Percentiles rank a stretch among this genome's conserved stretches.
Evolutionary conservation across 2,888 invertebrate genomes (phyloP).

Genomic region (Sminthurides aquaticus): DNA sequence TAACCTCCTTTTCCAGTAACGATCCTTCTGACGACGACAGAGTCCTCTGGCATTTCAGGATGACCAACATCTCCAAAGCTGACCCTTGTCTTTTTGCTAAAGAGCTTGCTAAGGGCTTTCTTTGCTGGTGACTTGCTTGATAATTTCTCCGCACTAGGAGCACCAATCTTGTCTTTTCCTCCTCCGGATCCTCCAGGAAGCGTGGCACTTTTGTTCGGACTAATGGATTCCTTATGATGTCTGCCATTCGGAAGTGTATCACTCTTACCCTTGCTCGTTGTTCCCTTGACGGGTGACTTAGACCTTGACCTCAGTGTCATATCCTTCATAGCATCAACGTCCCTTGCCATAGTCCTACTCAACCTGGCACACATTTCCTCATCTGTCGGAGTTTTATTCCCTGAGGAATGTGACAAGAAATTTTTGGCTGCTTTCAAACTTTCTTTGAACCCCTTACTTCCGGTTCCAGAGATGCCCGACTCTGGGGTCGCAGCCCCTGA

Average conservation of each 20-base stretch:
- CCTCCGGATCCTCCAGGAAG: too few species aligned
- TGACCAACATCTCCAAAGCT: not conserved
- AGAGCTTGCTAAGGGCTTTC: slow-evolving; percentile 10
- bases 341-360: not conserved
- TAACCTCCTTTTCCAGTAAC: not conserved
- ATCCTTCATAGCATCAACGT: too few species aligned
- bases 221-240: not conserved
- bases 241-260: not conserved
- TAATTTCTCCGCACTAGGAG: not conserved
- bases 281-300: not conserved
- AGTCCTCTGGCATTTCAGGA: not conserved
- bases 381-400: slow-evolving; percentile 4
- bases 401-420: slow-evolving; percentile 21
- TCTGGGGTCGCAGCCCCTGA: not conserved
- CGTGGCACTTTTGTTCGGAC: not conserved
- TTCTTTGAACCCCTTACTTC: not conserved
- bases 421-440: slow-evolving; percentile 23
- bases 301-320: not conserved
- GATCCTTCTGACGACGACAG: not conserved
- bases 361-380: not conserved
- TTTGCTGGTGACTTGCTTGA: slow-evolving; percentile 6
- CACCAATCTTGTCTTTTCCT: not conserved
- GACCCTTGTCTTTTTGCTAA: slow-evolving; percentile 5
- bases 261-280: not conserved
- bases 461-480: slow-evolving; percentile 19